These are phyloP conservation scores for Phrynocephalus forsythii DNA, from an alignment of 2,797 vertebrate species.

Conservation along the genomic window DNA sequence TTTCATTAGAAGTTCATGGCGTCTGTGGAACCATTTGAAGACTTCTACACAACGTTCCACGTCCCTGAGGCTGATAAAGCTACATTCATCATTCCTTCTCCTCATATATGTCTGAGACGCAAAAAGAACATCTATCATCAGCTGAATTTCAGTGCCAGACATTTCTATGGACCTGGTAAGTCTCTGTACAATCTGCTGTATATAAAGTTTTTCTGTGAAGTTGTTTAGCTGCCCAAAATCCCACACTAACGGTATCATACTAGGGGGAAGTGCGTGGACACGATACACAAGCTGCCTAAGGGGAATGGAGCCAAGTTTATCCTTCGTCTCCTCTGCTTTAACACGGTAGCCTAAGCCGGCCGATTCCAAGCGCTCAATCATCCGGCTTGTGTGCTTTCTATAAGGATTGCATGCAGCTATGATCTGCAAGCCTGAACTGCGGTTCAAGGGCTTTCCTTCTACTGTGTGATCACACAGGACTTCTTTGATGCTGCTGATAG, in stretches of 20 bases:
- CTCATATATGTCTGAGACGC: slow-evolving; percentile 92
- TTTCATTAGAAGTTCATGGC: slow-evolving; percentile 76
- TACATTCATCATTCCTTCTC: slow-evolving; percentile 84
- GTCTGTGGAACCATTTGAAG: slow-evolving; percentile 89
- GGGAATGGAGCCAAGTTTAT: slow-evolving; percentile 92
- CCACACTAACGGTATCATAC: slow-evolving; percentile 96
- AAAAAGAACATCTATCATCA: slow-evolving; percentile 84
- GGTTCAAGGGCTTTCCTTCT: slow-evolving; percentile 78
- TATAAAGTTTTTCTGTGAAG: slow-evolving; percentile 88
- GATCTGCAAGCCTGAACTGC: slow-evolving; percentile 83
- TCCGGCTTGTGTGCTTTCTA: slow-evolving; percentile 88
- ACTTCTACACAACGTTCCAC: slow-evolving; percentile 93
- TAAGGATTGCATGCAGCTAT: slow-evolving; percentile 98
- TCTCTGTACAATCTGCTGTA: slow-evolving; percentile 92
- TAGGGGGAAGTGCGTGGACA: slow-evolving; percentile 94
- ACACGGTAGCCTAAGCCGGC: slow-evolving; percentile 94
- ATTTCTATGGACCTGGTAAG: slow-evolving; percentile 70
- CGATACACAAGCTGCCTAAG: slow-evolving; percentile 97
- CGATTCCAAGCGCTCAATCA: slow-evolving; percentile 90
- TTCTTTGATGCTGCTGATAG: slow-evolving; percentile 94
- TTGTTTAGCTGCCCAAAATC: slow-evolving; percentile 95
- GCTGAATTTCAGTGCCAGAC: neutral
- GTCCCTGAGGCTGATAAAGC: slow-evolving; percentile 95
- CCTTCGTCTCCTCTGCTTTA: slow-evolving; percentile 86
- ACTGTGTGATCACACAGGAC: slow-evolving; percentile 91